phyloP scores from a whole-genome alignment of 2,888 invertebrate genomes.

The Cephonodes hylas region DNA sequence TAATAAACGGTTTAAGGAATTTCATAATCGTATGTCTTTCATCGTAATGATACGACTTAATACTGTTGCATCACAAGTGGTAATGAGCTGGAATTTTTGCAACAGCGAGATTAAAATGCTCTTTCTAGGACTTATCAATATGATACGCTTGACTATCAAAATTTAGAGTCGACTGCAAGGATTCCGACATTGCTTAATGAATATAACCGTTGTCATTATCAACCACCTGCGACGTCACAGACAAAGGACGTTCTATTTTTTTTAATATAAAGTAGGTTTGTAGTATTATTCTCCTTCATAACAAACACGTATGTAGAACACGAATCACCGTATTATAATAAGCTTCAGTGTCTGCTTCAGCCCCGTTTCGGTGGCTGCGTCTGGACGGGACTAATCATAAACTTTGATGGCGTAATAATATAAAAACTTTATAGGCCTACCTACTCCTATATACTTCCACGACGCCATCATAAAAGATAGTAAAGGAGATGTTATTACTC shows the following conservation, averaged over 20 bases:
- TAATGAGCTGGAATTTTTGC: too few species aligned
- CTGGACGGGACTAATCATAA: conserved; percentile 39
- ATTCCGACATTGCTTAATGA: too few species aligned
- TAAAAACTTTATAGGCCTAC: conserved; percentile 39
- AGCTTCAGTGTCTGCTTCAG: conserved; percentile 27
- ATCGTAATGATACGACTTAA: too few species aligned
- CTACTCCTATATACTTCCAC: conserved; percentile 27
- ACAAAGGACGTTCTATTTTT: background rate
- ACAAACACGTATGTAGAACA: background rate
- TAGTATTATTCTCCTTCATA: background rate
- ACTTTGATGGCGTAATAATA: conserved; percentile 41
- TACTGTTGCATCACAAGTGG: too few species aligned
- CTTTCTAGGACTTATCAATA: too few species aligned
- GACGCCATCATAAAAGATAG: conserved; percentile 25
- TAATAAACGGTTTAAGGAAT: too few species aligned
- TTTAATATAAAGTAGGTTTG: background rate
- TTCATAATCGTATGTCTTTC: too few species aligned
- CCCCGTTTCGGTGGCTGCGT: conserved; percentile 25
- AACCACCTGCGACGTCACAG: too few species aligned
- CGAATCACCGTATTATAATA: conserved; percentile 26
- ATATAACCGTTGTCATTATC: too few species aligned
- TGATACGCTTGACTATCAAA: too few species aligned
- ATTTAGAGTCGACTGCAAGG: too few species aligned
- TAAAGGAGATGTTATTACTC: conserved; percentile 22
- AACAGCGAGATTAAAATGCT: too few species aligned